Percentiles rank a stretch among this genome's conserved stretches.
Conservation (phyloP, 2,113 vertebrate species). For the Okapia johnstoni region DNA sequence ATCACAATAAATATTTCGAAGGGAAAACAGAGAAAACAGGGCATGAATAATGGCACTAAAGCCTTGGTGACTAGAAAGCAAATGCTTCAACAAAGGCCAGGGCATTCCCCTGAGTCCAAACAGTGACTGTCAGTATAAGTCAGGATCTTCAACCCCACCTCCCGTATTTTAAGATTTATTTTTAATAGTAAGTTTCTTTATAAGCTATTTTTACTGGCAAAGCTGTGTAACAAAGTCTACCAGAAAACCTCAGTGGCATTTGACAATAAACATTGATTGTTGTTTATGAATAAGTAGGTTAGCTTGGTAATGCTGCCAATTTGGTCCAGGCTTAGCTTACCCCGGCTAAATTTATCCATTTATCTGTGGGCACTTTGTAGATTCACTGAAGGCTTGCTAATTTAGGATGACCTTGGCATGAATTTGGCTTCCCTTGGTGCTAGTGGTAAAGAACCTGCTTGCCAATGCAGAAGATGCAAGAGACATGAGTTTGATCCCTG, state of each 20-base stretch:
- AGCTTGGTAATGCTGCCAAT: neutral
- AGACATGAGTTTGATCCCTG: neutral
- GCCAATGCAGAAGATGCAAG: neutral
- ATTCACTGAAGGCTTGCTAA: neutral
- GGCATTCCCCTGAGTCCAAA: neutral
- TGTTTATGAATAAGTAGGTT: neutral
- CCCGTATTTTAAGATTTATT: neutral
- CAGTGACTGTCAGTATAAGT: neutral
- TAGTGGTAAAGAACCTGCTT: neutral
- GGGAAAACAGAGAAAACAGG: neutral
- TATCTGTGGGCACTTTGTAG: neutral
- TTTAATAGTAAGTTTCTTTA: neutral
- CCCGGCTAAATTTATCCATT: neutral
- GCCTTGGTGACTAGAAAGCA: neutral
- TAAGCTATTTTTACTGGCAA: neutral
- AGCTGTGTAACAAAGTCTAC: neutral
- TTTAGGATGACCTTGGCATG: neutral
- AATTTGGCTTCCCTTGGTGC: neutral
- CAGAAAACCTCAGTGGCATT: neutral
- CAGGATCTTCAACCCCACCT: fast-evolving
- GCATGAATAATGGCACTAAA: neutral
- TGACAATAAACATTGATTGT: neutral
- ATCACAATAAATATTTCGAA: neutral
- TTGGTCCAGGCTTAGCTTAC: neutral
- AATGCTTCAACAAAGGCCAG: neutral